phyloP scores from a whole-genome alignment of 2,888 invertebrate species.

The Selenia dentaria region DNA sequence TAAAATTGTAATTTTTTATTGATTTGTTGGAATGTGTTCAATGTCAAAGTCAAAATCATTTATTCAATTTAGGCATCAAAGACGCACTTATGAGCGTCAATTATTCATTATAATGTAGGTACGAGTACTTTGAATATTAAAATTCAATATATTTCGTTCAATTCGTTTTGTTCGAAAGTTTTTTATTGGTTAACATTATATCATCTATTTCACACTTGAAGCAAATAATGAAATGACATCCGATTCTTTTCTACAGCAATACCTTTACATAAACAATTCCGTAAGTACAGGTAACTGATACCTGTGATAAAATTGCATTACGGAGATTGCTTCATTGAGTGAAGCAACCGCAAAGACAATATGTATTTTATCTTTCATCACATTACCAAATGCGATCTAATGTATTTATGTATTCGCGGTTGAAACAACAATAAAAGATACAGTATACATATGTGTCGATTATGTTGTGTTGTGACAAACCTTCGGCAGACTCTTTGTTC shows the following conservation, averaged over 20 bases:
- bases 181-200: too few species aligned
- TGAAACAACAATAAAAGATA: conserved; percentile 7
- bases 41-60: too few species aligned
- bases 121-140: too few species aligned
- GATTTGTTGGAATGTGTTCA: too few species aligned
- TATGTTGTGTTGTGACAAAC: conserved; percentile 47
- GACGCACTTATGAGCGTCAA: too few species aligned
- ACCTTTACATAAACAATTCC: conserved; percentile 40
- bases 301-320: conserved; percentile 54
- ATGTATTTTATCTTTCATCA: conserved; percentile 60
- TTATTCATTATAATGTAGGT: too few species aligned
- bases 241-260: conserved; percentile 29
- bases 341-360: conserved; percentile 59
- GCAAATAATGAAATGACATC: too few species aligned
- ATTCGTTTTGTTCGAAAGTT: too few species aligned
- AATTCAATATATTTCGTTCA: too few species aligned
- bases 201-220: too few species aligned
- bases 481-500: conserved; percentile 60
- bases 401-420: conserved; percentile 46
- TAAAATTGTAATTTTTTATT: too few species aligned
- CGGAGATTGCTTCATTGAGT: conserved; percentile 47
- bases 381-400: conserved; percentile 61
- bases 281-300: conserved; percentile 49
- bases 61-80: too few species aligned
- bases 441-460: conserved; percentile 30